Conservation (phyloP, 2,113 vertebrate genomes). For the Narcine bancroftii region DNA sequence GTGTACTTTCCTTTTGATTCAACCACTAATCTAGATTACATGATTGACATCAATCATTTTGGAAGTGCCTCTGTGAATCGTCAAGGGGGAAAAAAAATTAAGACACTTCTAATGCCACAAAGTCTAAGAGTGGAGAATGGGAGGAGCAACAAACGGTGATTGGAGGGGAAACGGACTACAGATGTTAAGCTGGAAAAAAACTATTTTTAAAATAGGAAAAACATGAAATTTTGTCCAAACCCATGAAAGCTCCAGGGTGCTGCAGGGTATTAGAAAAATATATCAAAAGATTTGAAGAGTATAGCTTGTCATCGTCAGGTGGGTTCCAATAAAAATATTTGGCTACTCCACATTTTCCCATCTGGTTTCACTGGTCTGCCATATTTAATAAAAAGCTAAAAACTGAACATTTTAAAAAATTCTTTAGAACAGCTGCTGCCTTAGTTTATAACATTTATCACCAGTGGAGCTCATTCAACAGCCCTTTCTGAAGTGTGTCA, state of each 20-base stretch:
- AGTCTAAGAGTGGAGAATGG: not conserved
- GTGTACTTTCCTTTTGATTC: not conserved
- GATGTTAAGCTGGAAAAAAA: constrained; percentile 31
- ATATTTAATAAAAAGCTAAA: constrained; percentile 30
- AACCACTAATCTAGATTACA: not conserved
- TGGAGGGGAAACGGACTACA: constrained; percentile 20
- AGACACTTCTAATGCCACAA: not conserved
- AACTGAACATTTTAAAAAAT: constrained; percentile 24
- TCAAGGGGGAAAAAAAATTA: not conserved
- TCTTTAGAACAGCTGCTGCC: constrained; percentile 21
- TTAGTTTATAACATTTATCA: not conserved
- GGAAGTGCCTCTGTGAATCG: not conserved
- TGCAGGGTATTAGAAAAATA: constrained; percentile 37
- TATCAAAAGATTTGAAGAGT: constrained; percentile 37
- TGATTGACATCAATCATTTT: not conserved
- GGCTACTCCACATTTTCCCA: constrained; percentile 33
- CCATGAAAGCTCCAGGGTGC: constrained; percentile 36
- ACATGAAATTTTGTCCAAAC: constrained; percentile 35
- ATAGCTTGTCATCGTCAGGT: constrained; percentile 34
- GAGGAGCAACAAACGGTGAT: constrained; percentile 3
- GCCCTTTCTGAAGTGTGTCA: constrained; percentile 20
- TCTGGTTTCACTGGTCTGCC: constrained; percentile 37
- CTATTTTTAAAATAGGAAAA: constrained; percentile 37
- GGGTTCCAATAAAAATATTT: constrained; percentile 38
- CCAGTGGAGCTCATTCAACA: not conserved